These are phyloP conservation scores for Vulpes ferrilata DNA, from an alignment of 2,113 vertebrate genomes.

Conservation along the genomic window DNA sequence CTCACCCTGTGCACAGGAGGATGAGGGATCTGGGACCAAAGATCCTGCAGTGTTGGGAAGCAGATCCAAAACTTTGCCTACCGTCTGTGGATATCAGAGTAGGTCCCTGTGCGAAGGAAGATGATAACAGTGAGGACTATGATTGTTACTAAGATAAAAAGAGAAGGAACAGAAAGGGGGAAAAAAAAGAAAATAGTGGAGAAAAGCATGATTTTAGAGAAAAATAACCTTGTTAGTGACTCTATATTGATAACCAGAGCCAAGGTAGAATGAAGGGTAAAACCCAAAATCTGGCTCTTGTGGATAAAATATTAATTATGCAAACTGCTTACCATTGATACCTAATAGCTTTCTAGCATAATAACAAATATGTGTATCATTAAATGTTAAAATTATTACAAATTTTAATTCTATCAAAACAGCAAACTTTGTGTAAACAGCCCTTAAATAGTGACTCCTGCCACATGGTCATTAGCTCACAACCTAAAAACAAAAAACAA, in stretches of 20 bases:
- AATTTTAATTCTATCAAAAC: constrained; percentile 42
- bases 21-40: neutral
- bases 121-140: neutral
- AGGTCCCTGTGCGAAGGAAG: neutral
- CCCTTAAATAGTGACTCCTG: constrained; percentile 41
- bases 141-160: neutral
- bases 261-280: neutral
- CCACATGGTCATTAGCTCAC: neutral
- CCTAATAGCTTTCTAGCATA: constrained; percentile 18
- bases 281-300: neutral
- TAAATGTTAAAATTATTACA: constrained; percentile 27
- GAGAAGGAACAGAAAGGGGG: neutral
- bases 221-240: neutral
- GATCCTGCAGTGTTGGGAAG: neutral
- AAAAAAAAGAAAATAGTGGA: neutral
- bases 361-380: constrained; percentile 23
- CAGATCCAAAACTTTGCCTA: neutral
- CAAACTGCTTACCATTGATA: constrained; percentile 23
- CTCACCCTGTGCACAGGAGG: neutral
- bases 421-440: neutral
- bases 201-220: constrained; percentile 29
- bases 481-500: neutral
- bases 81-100: neutral
- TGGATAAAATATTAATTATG: constrained; percentile 26
- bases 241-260: neutral